Conservation (phyloP, 2,113 vertebrate genomes). For the Misgurnus mizolepis region DNA sequence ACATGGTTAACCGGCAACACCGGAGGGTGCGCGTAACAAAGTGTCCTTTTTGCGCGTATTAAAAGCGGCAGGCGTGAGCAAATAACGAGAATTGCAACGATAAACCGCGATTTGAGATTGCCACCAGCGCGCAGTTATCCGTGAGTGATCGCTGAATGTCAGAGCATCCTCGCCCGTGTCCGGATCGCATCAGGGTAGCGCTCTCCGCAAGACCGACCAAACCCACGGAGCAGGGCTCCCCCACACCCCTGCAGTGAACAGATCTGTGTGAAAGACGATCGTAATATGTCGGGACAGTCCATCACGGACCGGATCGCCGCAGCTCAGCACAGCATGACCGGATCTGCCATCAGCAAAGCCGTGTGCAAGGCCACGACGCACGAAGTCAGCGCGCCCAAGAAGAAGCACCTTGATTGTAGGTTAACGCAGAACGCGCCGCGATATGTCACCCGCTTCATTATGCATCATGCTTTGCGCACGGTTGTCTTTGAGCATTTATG, state of each 20-base stretch:
- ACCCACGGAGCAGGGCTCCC: conserved; percentile 29
- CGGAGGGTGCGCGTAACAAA: conserved; percentile 48
- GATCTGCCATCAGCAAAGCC: conserved; percentile 84
- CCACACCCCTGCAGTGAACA: conserved; percentile 52
- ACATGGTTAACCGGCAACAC: conserved; percentile 59
- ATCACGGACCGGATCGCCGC: conserved; percentile 87
- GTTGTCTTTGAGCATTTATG: neutral
- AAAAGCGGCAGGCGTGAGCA: conserved; percentile 25
- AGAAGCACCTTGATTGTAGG: conserved; percentile 92
- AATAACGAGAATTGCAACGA: conserved; percentile 26
- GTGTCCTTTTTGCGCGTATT: conserved; percentile 48
- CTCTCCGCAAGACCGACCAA: conserved; percentile 42
- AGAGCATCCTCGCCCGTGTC: conserved; percentile 51
- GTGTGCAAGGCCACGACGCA: conserved; percentile 90
- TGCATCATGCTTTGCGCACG: neutral
- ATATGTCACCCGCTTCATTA: conserved; percentile 24
- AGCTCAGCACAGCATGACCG: conserved; percentile 90
- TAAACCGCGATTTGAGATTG: neutral
- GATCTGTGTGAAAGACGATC: conserved; percentile 32
- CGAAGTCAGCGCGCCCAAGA: conserved; percentile 89
- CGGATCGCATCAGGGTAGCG: conserved; percentile 45
- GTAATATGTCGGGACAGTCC: conserved; percentile 84
- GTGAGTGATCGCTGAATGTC: conserved; percentile 54
- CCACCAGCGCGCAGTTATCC: conserved; percentile 22
- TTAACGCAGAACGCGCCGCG: conserved; percentile 56